Percentiles rank a stretch among this genome's conserved stretches.
Conservation (phyloP, 2,113 vertebrate species). For the Spea multiplicata region DNA sequence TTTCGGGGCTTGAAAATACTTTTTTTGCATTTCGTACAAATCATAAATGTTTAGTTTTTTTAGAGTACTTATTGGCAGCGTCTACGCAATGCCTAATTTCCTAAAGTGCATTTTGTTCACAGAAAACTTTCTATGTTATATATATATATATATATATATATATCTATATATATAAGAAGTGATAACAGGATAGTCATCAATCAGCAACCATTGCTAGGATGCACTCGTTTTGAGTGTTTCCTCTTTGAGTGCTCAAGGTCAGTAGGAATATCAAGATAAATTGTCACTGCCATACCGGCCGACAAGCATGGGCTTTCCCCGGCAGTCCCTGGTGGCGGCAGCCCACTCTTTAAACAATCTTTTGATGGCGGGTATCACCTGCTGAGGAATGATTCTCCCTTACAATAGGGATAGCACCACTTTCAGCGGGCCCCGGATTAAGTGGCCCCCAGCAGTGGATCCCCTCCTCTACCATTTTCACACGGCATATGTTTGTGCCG, state of each 20-base stretch:
- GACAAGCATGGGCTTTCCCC: too few species aligned
- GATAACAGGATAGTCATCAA: background rate
- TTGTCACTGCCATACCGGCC: too few species aligned
- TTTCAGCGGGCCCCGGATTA: too few species aligned
- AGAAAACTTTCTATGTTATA: background rate
- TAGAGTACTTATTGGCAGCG: conserved; percentile 23
- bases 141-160: background rate
- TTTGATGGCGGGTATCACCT: too few species aligned
- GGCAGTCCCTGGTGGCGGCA: too few species aligned
- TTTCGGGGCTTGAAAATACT: conserved; percentile 12
- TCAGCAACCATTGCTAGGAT: background rate
- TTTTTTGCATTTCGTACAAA: conserved; percentile 38
- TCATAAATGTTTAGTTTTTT: conserved; percentile 40
- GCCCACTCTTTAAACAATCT: too few species aligned
- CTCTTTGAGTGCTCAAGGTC: background rate
- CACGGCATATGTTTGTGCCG: background rate
- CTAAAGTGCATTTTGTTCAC: conserved; percentile 3
- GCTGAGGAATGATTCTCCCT: too few species aligned
- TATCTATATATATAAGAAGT: background rate
- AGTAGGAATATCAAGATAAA: too few species aligned
- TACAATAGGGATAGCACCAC: too few species aligned
- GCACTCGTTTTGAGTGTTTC: background rate
- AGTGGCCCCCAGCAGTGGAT: too few species aligned
- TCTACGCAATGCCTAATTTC: conserved; percentile 9
- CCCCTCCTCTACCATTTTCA: too few species aligned